These are phyloP conservation scores for Drosophila dunni DNA, from an alignment of 1,140 invertebrate genomes.

Conservation along the genomic window DNA sequence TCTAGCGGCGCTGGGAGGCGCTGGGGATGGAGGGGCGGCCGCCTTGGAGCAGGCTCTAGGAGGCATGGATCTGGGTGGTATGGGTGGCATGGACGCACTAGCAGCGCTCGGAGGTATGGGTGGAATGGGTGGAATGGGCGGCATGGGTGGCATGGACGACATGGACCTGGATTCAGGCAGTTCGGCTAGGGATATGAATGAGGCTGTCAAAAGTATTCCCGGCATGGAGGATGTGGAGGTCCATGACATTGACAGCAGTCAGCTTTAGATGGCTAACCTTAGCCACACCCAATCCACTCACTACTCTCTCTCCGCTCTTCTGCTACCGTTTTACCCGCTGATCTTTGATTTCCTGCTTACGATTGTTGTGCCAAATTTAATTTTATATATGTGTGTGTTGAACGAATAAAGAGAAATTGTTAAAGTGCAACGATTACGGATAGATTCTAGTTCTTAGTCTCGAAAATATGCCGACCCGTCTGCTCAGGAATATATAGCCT, in stretches of 20 bases:
- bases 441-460: no score
- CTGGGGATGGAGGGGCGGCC: slow-evolving; percentile 84
- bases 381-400: background rate
- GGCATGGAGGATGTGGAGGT: slow-evolving; percentile 71
- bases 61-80: slow-evolving; percentile 58
- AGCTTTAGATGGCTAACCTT: slow-evolving; percentile 8
- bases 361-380: slow-evolving; percentile 14
- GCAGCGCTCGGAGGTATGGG: slow-evolving; percentile 39
- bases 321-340: background rate
- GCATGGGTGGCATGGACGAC: slow-evolving; percentile 42
- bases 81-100: slow-evolving; percentile 53
- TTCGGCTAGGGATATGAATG: slow-evolving; percentile 51
- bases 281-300: background rate
- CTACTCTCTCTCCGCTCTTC: background rate
- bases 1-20: slow-evolving; percentile 71
- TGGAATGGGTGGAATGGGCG: slow-evolving; percentile 53
- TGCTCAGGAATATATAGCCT: no score
- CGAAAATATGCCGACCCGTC: no score
- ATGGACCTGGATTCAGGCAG: slow-evolving; percentile 15
- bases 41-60: slow-evolving; percentile 15
- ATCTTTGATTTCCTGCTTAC: background rate
- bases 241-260: slow-evolving; percentile 57
- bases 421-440: no score
- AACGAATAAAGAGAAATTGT: slow-evolving; percentile 50
- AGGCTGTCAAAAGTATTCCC: slow-evolving; percentile 61